A percentile compares a stretch with the other conserved stretches of the same genome.
These are phyloP conservation scores for Cygnus atratus DNA, from an alignment of 2,113 vertebrate species.

Conservation along the genomic window DNA sequence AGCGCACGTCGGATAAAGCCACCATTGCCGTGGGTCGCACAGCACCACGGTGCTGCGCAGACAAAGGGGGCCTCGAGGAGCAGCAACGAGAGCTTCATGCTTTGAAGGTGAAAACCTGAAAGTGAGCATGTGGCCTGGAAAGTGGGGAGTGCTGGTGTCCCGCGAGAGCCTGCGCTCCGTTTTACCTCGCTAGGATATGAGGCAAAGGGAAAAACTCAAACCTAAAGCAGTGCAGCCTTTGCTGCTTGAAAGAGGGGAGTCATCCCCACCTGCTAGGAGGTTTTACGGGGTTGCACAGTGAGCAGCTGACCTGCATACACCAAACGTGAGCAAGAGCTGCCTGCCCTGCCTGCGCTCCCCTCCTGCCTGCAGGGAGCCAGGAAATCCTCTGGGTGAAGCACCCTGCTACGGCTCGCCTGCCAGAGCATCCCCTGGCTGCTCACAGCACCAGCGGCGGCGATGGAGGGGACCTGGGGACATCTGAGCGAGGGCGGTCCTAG, in stretches of 20 bases:
- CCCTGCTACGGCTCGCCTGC: fast-evolving
- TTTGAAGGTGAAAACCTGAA: not conserved
- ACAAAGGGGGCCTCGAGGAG: not conserved
- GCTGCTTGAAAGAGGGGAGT: no score
- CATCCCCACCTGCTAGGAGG: not conserved
- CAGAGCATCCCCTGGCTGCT: not conserved
- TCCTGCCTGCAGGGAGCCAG: not conserved
- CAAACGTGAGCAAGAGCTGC: fast-evolving
- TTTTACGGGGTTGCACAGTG: fast-evolving
- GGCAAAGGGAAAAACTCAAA: not conserved
- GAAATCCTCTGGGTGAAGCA: not conserved
- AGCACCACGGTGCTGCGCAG: fast-evolving
- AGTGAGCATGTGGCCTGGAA: not conserved
- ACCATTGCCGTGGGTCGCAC: fast-evolving
- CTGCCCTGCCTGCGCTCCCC: not conserved
- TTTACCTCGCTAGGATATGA: not conserved
- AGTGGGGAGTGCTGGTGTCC: not conserved
- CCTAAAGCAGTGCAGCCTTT: not conserved
- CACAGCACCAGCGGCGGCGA: fast-evolving
- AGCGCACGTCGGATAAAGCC: not conserved
- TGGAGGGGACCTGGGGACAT: fast-evolving
- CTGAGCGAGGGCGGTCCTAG: not conserved
- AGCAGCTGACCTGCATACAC: not conserved
- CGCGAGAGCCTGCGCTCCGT: fast-evolving
- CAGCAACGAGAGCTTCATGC: not conserved